Evolutionary conservation across 2,797 vertebrate species (phyloP).

Genomic region (Anisognathus igniventris): DNA sequence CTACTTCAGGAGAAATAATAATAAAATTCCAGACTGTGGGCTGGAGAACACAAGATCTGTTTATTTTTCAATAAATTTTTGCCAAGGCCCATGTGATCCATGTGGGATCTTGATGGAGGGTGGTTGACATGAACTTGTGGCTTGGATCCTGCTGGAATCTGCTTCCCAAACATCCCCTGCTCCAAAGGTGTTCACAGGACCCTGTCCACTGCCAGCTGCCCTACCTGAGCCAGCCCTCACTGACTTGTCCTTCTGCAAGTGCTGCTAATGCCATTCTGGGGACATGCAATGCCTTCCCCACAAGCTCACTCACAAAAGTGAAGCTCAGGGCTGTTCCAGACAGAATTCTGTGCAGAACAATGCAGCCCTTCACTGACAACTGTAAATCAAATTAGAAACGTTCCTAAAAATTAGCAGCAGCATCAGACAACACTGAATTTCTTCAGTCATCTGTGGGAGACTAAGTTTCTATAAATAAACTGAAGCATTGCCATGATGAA

Average conservation of each 20-base stretch:
- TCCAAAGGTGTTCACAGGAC: neutral
- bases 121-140: neutral
- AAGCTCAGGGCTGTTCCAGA: neutral
- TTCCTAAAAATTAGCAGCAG: neutral
- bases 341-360: neutral
- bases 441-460: neutral
- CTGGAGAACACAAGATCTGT: neutral
- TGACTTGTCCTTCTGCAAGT: neutral
- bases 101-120: neutral
- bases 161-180: neutral
- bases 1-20: neutral
- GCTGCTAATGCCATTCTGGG: neutral
- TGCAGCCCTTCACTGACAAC: neutral
- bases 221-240: neutral
- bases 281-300: neutral
- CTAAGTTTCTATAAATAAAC: slow-evolving; percentile 9
- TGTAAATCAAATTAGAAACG: neutral
- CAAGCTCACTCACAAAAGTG: neutral
- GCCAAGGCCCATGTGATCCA: neutral
- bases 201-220: neutral
- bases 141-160: neutral
- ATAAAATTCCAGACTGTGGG: neutral
- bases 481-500: neutral
- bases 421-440: neutral
- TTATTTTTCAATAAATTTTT: neutral